Evolutionary conservation across 1,140 invertebrate genomes (phyloP), one percentile per base, ranked within the genome.

Genomic region (Bilobella aurantiaca): DNA sequence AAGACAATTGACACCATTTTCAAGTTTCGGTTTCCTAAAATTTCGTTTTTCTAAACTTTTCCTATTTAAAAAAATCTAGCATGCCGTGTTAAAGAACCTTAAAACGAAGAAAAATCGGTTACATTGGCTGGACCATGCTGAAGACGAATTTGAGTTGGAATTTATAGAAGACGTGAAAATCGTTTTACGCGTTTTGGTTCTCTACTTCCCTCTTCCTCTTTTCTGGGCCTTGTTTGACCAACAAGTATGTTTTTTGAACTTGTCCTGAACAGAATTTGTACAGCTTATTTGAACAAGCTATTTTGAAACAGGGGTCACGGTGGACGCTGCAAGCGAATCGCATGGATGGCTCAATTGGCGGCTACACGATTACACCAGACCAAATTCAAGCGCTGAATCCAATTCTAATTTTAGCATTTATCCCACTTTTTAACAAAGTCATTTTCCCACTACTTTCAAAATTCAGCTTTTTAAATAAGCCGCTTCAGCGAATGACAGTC

Each of bases 291-390:
- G n/a, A 8, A 42, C n/a, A n/a, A 42, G 8, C n/a, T 29, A 30
- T 29, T 16, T 27, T 3, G 27, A 27, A 78, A 23, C 69, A 87
- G 83, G 93, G 92, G 16, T 96, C 93, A 0, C 82, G 89, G 59
- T 98, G 95, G 96, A 95, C 92, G 0, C 84, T 97, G 65, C 94
- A 97, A 82, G 95, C 94, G 8, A 86, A 86, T 0, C 82, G 86
- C 69, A 93, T 98, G 90, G 80, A 93, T 74, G 92, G 94, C n/a
- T 75, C 96, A 2, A 82, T 84, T 1, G 82, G 81, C n/a, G 18
- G 21, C 62, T 82, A 82, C 23, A 79, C 81, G 0, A 79, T 96
- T 16, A 85, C 91, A 68, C 89, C 93, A n/a, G 93, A 96, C 77
- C 93, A 96, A 77, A 87, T 95, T 82, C 89, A 91, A 79, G 87